phyloP scores from a whole-genome alignment of 2,797 vertebrate genomes.

The Allobates femoralis region DNA sequence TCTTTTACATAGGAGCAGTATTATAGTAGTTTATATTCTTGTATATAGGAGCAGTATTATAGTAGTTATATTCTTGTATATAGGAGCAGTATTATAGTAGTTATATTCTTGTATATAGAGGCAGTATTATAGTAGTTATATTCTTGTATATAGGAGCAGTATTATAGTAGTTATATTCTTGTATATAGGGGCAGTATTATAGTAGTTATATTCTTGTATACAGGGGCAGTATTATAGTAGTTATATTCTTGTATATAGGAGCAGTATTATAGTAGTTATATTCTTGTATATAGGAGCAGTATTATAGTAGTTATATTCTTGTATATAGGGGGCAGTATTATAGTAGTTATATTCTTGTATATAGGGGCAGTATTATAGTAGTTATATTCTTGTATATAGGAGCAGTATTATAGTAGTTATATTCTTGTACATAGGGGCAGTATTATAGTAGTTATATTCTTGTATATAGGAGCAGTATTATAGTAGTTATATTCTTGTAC shows the following conservation, averaged over 20 bases:
- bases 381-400: not conserved
- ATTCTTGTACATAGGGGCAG: conserved; percentile 11
- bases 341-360: conserved; percentile 24
- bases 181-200: no score
- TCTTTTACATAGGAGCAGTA: conserved; percentile 1
- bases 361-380: conserved; percentile 1
- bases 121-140: no score
- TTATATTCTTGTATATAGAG: no score
- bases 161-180: no score
- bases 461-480: no score
- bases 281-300: conserved; percentile 11
- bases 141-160: no score
- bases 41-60: not conserved
- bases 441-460: no score
- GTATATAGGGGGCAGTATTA: conserved; percentile 10
- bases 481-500: no score
- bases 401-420: conserved; percentile 18
- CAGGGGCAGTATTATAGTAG: no score
- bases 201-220: no score
- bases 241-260: conserved; percentile 15
- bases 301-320: conserved; percentile 23
- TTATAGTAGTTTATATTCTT: conserved; percentile 22
- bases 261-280: conserved; percentile 12
- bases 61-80: no score
- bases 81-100: no score